These are phyloP conservation scores for Sandelia bainsii DNA, from an alignment of 2,797 vertebrate species.

Conservation along the genomic window DNA sequence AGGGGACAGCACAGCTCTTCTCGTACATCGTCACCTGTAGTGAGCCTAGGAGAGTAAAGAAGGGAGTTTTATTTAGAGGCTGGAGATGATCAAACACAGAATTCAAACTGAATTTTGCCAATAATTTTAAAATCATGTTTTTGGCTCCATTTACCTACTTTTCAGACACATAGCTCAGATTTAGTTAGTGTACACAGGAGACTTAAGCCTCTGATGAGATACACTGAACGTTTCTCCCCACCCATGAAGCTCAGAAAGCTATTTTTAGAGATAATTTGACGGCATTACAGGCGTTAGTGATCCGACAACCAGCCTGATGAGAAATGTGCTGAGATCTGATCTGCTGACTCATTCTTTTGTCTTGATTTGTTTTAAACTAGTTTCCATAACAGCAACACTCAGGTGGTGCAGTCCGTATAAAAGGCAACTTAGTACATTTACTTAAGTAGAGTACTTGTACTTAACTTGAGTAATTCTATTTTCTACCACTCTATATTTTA, in stretches of 20 bases:
- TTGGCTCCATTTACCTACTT: too few species aligned
- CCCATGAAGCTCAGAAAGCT: constrained; percentile 9
- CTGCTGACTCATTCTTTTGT: constrained; percentile 17
- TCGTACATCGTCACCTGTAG: constrained; percentile 80
- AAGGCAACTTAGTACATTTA: too few species aligned
- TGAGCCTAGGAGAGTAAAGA: constrained; percentile 63
- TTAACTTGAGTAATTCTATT: too few species aligned
- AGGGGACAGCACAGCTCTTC: constrained; percentile 81
- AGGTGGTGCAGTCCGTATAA: too few species aligned
- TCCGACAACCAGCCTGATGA: constrained; percentile 34
- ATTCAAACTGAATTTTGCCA: too few species aligned
- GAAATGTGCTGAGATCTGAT: constrained; percentile 18
- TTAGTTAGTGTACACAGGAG: neutral
- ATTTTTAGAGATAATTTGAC: constrained; percentile 61
- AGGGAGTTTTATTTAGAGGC: neutral
- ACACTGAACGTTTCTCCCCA: neutral
- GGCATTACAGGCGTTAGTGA: constrained; percentile 38
- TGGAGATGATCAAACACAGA: neutral
- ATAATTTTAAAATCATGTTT: too few species aligned
- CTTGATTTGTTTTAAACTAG: neutral
- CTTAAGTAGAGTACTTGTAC: too few species aligned
- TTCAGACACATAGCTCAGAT: too few species aligned
- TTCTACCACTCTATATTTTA: too few species aligned
- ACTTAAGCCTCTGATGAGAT: constrained; percentile 17
- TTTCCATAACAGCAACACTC: too few species aligned